phyloP scores from a whole-genome alignment of 1,140 invertebrate species.

The Neocloeon triangulifer region DNA sequence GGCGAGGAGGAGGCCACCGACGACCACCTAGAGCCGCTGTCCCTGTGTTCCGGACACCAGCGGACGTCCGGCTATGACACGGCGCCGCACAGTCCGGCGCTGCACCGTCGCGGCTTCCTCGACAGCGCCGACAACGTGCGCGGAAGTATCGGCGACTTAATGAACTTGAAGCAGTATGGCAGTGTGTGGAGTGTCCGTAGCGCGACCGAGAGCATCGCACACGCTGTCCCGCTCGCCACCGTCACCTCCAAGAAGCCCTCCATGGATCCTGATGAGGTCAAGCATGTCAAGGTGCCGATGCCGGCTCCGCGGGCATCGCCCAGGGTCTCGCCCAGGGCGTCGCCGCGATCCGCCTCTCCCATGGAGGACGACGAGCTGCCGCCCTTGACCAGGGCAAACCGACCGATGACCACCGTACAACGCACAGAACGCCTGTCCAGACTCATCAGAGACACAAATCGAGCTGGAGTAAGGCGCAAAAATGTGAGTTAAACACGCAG shows the following conservation, averaged over 20 bases:
- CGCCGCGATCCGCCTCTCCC: neutral
- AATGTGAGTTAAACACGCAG: no score
- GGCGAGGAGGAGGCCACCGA: constrained; percentile 22
- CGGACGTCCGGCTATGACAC: neutral
- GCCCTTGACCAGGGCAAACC: constrained; percentile 5
- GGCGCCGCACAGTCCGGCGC: constrained; percentile 23
- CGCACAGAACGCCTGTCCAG: constrained; percentile 36
- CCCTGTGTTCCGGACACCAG: neutral
- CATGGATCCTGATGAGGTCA: neutral
- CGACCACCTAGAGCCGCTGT: neutral
- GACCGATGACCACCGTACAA: constrained; percentile 31
- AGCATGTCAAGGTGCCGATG: neutral
- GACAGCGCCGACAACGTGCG: constrained; percentile 12
- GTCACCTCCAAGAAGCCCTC: constrained; percentile 28
- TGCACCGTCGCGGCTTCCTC: constrained; percentile 15
- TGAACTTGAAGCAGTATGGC: constrained; percentile 47
- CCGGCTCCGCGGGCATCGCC: neutral
- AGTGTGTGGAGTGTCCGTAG: constrained; percentile 38
- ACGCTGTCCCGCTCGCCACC: constrained; percentile 43
- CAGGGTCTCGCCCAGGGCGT: neutral
- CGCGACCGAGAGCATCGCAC: constrained; percentile 30
- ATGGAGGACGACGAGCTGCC: neutral
- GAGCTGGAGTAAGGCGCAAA: no score
- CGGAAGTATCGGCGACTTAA: constrained; percentile 50
- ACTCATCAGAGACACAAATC: constrained; percentile 27